Conservation (phyloP, 2,797 vertebrate genomes). For the Enteromius fasciolatus region DNA sequence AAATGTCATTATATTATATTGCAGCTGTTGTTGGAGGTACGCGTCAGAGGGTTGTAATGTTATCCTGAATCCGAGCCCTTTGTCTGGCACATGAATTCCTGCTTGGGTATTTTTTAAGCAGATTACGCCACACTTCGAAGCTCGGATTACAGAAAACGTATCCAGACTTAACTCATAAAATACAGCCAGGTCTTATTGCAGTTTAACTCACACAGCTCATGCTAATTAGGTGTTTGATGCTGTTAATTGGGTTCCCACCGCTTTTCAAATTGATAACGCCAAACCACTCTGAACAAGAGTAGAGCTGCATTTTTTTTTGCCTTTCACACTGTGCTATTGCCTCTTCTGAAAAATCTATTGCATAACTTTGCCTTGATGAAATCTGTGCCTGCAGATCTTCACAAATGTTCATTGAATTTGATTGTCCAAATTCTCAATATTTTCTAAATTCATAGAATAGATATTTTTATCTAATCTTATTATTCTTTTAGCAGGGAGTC, state of each 20-base stretch:
- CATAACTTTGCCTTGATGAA: slow-evolving; percentile 19
- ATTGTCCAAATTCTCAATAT: slow-evolving; percentile 3
- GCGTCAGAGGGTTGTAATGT: slow-evolving; percentile 32
- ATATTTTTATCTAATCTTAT: slow-evolving; percentile 7
- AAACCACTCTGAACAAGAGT: slow-evolving; percentile 78
- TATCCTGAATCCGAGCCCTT: slow-evolving; percentile 30
- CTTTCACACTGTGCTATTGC: slow-evolving; percentile 62
- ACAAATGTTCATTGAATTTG: neutral
- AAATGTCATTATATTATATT: neutral
- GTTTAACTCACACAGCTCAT: slow-evolving; percentile 78
- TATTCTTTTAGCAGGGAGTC: neutral
- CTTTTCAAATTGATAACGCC: slow-evolving; percentile 85
- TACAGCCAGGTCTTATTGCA: slow-evolving; percentile 61
- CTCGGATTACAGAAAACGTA: slow-evolving; percentile 57
- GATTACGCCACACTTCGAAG: slow-evolving; percentile 55
- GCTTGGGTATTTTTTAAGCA: slow-evolving; percentile 57
- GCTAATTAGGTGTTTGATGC: slow-evolving; percentile 88
- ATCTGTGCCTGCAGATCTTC: neutral
- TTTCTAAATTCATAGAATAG: neutral
- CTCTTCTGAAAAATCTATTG: slow-evolving; percentile 25
- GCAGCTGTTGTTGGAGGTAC: neutral
- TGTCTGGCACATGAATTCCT: slow-evolving; percentile 51
- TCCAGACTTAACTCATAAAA: slow-evolving; percentile 50
- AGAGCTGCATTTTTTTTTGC: slow-evolving; percentile 74
- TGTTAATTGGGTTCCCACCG: slow-evolving; percentile 87